phyloP scores from a whole-genome alignment of 2,797 vertebrate species.

The Microctenopoma lineatum region DNA sequence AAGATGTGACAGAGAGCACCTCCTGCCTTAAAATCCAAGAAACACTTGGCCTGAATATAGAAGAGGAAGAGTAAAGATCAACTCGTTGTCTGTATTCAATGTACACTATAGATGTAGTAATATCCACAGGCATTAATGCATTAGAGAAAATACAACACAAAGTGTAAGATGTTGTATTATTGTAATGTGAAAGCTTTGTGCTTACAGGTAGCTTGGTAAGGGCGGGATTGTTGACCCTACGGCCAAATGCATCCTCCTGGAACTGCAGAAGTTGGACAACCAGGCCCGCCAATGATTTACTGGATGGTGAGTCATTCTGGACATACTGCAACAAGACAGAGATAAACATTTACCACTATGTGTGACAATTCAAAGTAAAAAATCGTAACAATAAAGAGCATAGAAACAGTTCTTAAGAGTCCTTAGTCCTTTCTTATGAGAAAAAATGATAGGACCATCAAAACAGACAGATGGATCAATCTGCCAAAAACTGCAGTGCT shows the following conservation, averaged over 20 bases:
- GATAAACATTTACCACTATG: not conserved
- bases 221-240: slow-evolving; percentile 96
- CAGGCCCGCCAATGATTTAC: slow-evolving; percentile 92
- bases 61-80: not conserved
- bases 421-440: no score
- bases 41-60: slow-evolving; percentile 91
- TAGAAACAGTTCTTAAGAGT: no score
- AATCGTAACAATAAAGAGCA: no score
- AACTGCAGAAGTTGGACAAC: slow-evolving; percentile 98
- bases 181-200: not conserved
- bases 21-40: slow-evolving; percentile 97
- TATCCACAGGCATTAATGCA: not conserved
- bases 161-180: not conserved
- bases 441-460: no score
- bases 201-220: slow-evolving; percentile 98
- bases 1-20: slow-evolving; percentile 97
- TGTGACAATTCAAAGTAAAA: no score
- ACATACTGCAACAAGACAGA: slow-evolving; percentile 85
- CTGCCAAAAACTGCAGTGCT: no score
- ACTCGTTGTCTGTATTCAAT: not conserved
- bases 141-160: not conserved
- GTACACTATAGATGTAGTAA: not conserved
- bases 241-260: slow-evolving; percentile 97
- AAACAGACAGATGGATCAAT: no score
- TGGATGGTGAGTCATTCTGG: slow-evolving; percentile 95